Evolutionary conservation across 2,888 invertebrate genomes (phyloP), one percentile per base, ranked within the genome.

Genomic region (Allygus modestus): DNA sequence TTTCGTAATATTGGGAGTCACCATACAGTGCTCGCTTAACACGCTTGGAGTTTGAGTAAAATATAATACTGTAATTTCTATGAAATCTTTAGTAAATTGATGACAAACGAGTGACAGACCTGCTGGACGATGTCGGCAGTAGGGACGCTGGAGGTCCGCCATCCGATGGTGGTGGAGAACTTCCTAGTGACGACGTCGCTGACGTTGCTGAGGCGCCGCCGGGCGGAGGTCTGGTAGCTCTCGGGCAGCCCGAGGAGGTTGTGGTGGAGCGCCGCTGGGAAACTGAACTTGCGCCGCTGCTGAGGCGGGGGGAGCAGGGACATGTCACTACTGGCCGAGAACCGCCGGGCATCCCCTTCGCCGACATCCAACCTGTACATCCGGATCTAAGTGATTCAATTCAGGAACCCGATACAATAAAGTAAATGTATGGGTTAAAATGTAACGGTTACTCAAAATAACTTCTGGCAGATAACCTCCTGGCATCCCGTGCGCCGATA

Each of bases 141-240:
- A 23, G 92, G 91, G 7, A 85, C 41, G n/a, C 83, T 79, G 26
- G 61, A 31, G 20, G 51, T 65, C 2, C 88, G 91, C 88, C 93
- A 92, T 87, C 94, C 94, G 85, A 96, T 96, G 23, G 96, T 96
- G 77, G 95, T 95, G 0, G 96, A 96, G 58, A 97, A 92, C 84
- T 96, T 95, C n/a, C 96, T 92, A 28, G 95, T 93, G 7, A 97
- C 96, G 88, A 92, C 93, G 88, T 94, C 94, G 87, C 94, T 93
- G 58, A 94, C 94, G 88, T 96, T 96, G 90, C 96, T 96, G 89
- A 96, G 94, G 54, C 96, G 92, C 46, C 96, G 90, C 23, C 92
- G 90, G 4, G 89, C 84, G n/a, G 89, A 87, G 5, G 86, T 84
- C 17, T 88, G 89, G 37, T 82, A 75, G 71, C 88, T 87, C 65